Percentiles rank a stretch among this genome's conserved stretches.
These are phyloP conservation scores for Gnathonemus longibarbis DNA, from an alignment of 2,113 vertebrate species.

Conservation along the genomic window DNA sequence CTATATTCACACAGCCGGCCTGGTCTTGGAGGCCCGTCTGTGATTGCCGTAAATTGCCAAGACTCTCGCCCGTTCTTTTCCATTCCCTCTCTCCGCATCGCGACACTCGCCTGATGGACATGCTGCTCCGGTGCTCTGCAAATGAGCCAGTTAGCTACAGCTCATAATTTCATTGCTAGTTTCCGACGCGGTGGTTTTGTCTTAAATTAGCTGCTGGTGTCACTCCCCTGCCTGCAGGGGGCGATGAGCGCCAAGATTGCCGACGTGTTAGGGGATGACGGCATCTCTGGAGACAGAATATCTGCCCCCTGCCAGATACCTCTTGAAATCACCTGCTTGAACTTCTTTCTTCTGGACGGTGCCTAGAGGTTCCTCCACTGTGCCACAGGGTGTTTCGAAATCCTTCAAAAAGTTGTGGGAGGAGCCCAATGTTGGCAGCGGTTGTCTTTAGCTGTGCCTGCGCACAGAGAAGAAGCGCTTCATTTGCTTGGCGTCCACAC, in stretches of 20 bases:
- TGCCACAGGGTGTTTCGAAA: background rate
- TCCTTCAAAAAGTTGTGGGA: background rate
- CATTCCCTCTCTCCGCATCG: background rate
- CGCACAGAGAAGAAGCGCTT: background rate
- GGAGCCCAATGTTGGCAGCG: background rate
- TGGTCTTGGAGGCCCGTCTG: no score
- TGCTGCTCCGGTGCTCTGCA: background rate
- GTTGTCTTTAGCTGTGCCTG: background rate
- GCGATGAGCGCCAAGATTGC: background rate
- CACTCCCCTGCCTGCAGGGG: background rate
- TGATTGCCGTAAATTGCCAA: background rate
- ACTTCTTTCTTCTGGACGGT: background rate
- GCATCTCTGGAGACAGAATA: background rate
- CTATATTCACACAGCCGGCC: background rate
- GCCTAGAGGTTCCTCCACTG: background rate
- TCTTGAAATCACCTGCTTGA: background rate
- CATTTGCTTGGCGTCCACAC: background rate
- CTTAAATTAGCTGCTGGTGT: constrained; percentile 15
- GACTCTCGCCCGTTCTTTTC: background rate
- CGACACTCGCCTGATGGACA: background rate
- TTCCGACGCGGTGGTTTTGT: constrained; percentile 10
- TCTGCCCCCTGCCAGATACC: background rate
- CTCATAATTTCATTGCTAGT: constrained; percentile 19
- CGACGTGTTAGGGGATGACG: background rate
- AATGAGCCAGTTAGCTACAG: constrained; percentile 20